Conservation (phyloP, 2,888 invertebrate species). For the Mimachlamys varia region DNA sequence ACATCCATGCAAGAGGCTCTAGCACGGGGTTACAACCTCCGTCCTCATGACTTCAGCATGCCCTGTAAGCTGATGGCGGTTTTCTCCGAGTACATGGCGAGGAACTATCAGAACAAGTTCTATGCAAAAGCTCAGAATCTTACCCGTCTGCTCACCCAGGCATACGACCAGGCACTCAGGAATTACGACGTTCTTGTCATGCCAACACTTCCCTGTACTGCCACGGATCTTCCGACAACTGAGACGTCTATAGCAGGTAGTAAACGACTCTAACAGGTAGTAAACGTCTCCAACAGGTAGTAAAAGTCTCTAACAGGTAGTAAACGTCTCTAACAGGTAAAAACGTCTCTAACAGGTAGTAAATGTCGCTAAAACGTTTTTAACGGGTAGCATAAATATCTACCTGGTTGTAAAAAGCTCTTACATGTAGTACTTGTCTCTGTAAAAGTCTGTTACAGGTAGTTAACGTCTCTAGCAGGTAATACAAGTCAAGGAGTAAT, state of each 20-base stretch:
- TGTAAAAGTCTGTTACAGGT: slow-evolving; percentile 53
- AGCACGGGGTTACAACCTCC: slow-evolving; percentile 51
- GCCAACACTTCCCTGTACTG: slow-evolving; percentile 66
- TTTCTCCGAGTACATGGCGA: slow-evolving; percentile 57
- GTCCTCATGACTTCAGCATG: slow-evolving; percentile 54
- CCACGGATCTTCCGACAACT: slow-evolving; percentile 52
- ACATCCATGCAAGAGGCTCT: slow-evolving; percentile 58
- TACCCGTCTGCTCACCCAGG: slow-evolving; percentile 50
- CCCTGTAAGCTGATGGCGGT: slow-evolving; percentile 55
- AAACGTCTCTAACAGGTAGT: no score
- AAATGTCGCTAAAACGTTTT: no score
- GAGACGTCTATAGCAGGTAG: slow-evolving; percentile 49
- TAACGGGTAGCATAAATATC: no score
- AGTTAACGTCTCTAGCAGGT: slow-evolving; percentile 50
- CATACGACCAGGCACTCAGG: slow-evolving; percentile 64
- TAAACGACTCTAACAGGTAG: no score
- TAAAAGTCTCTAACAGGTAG: no score
- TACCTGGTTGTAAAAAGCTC: no score
- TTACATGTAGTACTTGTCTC: no score
- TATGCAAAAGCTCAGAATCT: slow-evolving; percentile 65
- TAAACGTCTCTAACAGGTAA: no score
- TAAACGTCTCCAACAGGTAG: no score
- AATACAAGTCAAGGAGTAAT: not conserved
- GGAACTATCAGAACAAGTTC: slow-evolving; percentile 61
- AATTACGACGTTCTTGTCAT: slow-evolving; percentile 70